Conservation (phyloP, 2,113 vertebrate genomes). For the Silurus asotus region DNA sequence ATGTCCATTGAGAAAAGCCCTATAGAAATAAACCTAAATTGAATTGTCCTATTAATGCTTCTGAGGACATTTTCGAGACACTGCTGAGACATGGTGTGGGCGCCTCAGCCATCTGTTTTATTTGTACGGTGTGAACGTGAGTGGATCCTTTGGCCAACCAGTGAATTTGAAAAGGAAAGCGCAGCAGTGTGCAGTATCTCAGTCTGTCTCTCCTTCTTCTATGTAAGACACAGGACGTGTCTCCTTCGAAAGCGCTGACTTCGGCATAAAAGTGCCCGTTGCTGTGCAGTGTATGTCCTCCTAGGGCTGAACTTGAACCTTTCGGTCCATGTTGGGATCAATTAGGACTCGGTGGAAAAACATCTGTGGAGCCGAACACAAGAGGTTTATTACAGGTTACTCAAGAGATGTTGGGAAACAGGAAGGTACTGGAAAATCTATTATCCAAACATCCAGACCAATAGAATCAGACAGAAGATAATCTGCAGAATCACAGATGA, state of each 20-base stretch:
- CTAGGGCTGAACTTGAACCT: neutral
- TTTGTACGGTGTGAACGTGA: neutral
- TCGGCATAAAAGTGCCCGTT: slow-evolving; percentile 20
- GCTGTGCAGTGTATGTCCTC: slow-evolving; percentile 5
- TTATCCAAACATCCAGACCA: neutral
- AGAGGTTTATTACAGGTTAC: neutral
- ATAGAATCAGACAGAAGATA: neutral
- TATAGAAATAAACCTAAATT: too few species aligned
- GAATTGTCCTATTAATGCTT: neutral
- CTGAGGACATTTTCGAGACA: neutral
- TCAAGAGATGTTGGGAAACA: neutral
- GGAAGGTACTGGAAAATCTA: neutral
- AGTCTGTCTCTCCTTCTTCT: neutral
- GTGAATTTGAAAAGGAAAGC: slow-evolving; percentile 37
- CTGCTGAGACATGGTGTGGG: neutral
- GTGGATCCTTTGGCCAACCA: neutral
- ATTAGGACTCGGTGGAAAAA: neutral
- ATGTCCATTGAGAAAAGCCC: too few species aligned
- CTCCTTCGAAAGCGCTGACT: slow-evolving; percentile 4
- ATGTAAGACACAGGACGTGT: neutral
- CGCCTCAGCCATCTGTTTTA: slow-evolving; percentile 21
- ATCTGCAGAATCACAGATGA: neutral
- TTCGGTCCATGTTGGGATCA: neutral
- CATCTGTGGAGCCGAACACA: neutral
- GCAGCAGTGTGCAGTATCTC: neutral